Conservation (phyloP, 2,797 vertebrate species). For the Centropyge bicolor region DNA sequence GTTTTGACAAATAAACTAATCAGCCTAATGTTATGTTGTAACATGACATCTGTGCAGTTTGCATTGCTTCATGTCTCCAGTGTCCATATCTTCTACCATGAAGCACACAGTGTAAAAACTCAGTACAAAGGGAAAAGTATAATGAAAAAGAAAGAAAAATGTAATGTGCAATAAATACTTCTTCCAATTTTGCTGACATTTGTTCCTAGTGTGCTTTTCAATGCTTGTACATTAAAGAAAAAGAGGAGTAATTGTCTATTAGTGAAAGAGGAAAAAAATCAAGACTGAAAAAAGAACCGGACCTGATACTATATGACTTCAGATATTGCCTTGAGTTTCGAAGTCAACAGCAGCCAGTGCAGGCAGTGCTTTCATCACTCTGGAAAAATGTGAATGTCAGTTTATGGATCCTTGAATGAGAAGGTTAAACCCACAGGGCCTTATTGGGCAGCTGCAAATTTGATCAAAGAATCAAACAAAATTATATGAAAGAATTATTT, state of each 20-base stretch:
- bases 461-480: background rate
- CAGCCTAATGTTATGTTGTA: too few relatives aligned
- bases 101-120: background rate
- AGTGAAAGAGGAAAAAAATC: too few relatives aligned
- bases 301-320: too few relatives aligned
- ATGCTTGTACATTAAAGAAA: background rate
- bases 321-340: too few relatives aligned
- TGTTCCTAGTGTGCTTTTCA: background rate
- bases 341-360: too few relatives aligned
- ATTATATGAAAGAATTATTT: too few relatives aligned
- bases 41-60: background rate
- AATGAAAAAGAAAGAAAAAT: background rate
- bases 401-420: background rate
- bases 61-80: background rate
- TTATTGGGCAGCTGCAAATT: background rate
- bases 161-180: background rate
- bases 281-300: too few relatives aligned
- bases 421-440: background rate
- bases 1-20: background rate
- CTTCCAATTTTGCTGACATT: background rate
- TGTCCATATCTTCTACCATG: background rate
- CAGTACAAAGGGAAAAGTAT: background rate
- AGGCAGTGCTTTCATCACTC: too few relatives aligned
- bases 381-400: background rate
- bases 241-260: too few relatives aligned